phyloP scores from a whole-genome alignment of 2,113 vertebrate species.

The Pavo muticus region DNA sequence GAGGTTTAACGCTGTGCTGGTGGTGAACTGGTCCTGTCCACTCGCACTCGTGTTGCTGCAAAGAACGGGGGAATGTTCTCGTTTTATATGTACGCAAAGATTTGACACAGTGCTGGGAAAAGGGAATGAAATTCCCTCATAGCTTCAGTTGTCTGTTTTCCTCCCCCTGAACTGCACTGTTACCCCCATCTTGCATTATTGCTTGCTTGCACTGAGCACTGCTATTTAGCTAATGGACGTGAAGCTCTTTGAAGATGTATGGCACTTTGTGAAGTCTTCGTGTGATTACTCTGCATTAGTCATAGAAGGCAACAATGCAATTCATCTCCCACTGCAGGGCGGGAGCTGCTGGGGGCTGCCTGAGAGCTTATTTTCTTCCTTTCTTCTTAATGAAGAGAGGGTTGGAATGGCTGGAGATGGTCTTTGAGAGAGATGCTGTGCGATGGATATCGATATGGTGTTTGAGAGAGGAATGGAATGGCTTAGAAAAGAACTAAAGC shows the following conservation, averaged over 20 bases:
- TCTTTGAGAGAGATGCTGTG: background rate
- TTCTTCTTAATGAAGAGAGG: background rate
- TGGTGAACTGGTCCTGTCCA: background rate
- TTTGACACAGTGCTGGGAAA: background rate
- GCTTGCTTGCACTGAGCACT: background rate
- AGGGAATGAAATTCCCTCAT: accelerated
- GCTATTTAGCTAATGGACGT: conserved; percentile 25
- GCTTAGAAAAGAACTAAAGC: background rate
- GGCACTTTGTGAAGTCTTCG: background rate
- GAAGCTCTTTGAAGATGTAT: background rate
- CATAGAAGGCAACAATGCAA: background rate
- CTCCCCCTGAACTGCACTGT: accelerated
- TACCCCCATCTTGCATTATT: background rate
- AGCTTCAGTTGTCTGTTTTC: background rate
- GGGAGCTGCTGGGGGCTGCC: background rate
- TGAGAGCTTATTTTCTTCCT: background rate
- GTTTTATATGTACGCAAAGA: background rate
- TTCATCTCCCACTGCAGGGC: background rate
- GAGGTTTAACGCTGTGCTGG: background rate
- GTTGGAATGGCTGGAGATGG: background rate
- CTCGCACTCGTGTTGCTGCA: background rate
- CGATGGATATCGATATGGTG: background rate
- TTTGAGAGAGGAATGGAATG: background rate
- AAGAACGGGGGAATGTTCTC: background rate
- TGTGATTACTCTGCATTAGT: background rate